Conservation (phyloP, 2,113 vertebrate species). For the Gallinago paraguaiae region DNA sequence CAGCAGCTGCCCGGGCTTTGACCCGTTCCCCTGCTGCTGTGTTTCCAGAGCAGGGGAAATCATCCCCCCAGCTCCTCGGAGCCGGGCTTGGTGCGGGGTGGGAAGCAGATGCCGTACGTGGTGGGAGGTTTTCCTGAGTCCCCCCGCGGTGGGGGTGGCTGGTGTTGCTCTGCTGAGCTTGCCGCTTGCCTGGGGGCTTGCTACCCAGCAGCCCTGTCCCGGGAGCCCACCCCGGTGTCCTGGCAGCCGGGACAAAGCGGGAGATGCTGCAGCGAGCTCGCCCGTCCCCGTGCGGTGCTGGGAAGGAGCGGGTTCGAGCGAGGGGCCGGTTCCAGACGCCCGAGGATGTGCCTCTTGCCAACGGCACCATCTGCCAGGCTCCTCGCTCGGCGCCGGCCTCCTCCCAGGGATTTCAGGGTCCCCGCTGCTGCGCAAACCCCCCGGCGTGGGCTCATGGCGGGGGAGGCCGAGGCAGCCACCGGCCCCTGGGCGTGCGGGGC, state of each 20-base stretch:
- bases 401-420: not conserved
- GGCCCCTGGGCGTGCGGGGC: fast-evolving
- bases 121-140: not conserved
- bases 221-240: not conserved
- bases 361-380: not conserved
- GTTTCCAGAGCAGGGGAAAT: not conserved
- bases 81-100: fast-evolving
- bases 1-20: not conserved
- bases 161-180: not conserved
- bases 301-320: fast-evolving
- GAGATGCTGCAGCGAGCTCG: not conserved
- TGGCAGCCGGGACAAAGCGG: fast-evolving
- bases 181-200: not conserved
- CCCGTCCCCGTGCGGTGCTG: fast-evolving
- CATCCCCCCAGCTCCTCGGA: not conserved
- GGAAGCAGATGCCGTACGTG: not conserved
- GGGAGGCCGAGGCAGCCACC: not conserved
- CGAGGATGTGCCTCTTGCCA: not conserved
- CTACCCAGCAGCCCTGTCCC: not conserved
- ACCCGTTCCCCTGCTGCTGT: not conserved
- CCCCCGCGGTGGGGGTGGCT: fast-evolving
- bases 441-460: fast-evolving
- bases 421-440: not conserved
- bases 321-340: not conserved
- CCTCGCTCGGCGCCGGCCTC: not conserved